Evolutionary conservation across 1,140 invertebrate genomes (phyloP).

Genomic region (Cotesia glomerata): DNA sequence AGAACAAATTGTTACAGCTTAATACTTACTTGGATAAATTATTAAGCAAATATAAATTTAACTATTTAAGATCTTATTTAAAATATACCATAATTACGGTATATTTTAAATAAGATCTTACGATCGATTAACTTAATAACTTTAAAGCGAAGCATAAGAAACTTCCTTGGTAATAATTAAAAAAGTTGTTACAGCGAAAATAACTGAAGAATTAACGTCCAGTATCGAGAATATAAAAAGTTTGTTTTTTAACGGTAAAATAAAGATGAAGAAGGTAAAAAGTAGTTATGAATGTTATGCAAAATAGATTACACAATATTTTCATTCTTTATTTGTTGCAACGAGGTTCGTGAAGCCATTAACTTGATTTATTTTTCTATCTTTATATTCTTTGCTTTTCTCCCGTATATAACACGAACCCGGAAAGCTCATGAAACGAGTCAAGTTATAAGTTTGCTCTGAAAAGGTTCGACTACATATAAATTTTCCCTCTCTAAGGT

Average conservation of each 20-base stretch:
- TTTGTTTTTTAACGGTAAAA: neutral
- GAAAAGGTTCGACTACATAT: slow-evolving; percentile 26
- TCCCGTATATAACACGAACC: neutral
- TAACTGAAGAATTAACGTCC: neutral
- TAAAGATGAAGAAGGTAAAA: neutral
- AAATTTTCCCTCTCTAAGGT: slow-evolving; percentile 22
- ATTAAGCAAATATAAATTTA: too few relatives aligned
- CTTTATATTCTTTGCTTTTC: slow-evolving; percentile 2
- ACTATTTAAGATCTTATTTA: too few relatives aligned
- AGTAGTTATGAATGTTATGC: neutral
- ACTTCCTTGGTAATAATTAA: neutral
- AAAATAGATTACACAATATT: slow-evolving; percentile 12
- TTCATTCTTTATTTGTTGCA: neutral
- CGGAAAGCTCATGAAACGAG: slow-evolving; percentile 8
- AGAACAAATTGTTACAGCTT: too few relatives aligned
- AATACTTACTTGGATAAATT: too few relatives aligned
- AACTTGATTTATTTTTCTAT: slow-evolving; percentile 15
- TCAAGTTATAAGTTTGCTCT: slow-evolving; percentile 29
- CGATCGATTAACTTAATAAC: too few relatives aligned
- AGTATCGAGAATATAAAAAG: neutral
- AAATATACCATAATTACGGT: too few relatives aligned
- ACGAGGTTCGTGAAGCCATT: neutral
- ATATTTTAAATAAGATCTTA: too few relatives aligned
- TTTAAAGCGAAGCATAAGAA: too few relatives aligned
- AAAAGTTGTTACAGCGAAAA: slow-evolving; percentile 6